Conservation (phyloP, 2,113 vertebrate species). For the Gambusia affinis region DNA sequence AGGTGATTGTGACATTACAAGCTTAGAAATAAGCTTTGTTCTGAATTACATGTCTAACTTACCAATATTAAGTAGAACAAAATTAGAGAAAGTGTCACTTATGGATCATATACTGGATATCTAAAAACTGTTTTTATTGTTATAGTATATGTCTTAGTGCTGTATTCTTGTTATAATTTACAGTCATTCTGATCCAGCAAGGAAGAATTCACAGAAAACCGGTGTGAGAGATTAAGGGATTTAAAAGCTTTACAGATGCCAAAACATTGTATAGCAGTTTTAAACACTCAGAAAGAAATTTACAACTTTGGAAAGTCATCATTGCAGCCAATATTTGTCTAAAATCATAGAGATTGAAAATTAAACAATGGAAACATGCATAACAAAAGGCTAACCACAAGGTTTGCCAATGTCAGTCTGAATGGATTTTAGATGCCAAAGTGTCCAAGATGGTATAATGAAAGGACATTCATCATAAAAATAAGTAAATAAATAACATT, state of each 20-base stretch:
- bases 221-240: neutral
- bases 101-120: no score
- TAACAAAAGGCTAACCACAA: neutral
- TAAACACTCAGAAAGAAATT: neutral
- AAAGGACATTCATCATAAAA: neutral
- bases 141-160: neutral
- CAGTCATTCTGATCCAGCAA: neutral
- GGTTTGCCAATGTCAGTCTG: no score
- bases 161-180: neutral
- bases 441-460: neutral
- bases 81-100: no score
- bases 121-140: no score
- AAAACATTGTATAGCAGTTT: neutral
- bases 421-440: neutral
- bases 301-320: slow-evolving; percentile 8
- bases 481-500: slow-evolving; percentile 9
- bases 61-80: no score
- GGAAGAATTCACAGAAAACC: neutral
- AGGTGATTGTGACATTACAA: no score
- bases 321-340: neutral
- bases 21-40: no score
- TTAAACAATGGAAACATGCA: slow-evolving; percentile 9
- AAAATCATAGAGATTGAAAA: neutral
- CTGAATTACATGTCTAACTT: no score
- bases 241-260: slow-evolving; percentile 19